Conservation (phyloP, 2,888 invertebrate species). For the Drosophila anceps region DNA sequence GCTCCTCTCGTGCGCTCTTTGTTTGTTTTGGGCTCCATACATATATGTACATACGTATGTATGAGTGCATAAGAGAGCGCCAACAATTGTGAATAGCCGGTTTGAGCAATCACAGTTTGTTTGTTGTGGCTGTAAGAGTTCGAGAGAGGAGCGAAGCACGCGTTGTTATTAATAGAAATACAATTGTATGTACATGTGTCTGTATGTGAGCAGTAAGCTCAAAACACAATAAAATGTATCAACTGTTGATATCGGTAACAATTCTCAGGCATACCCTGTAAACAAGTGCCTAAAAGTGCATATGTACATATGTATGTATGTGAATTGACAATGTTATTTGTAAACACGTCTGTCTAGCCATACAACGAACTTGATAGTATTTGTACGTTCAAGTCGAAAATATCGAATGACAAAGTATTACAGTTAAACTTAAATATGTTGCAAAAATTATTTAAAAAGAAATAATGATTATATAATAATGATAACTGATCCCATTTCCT, state of each 20-base stretch:
- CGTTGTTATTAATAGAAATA: constrained; percentile 45
- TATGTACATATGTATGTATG: not conserved
- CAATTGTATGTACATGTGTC: constrained; percentile 1
- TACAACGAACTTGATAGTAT: not conserved
- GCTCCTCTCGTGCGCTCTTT: constrained; percentile 28
- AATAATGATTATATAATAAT: too few relatives aligned
- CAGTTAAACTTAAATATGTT: too few relatives aligned
- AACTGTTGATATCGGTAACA: constrained; percentile 46
- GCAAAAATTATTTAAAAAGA: not conserved
- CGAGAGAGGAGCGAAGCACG: constrained; percentile 34
- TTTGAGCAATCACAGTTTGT: constrained; percentile 43
- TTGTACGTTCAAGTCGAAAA: not conserved
- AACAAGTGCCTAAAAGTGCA: constrained; percentile 1
- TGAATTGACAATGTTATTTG: not conserved
- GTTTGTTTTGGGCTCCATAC: constrained; percentile 9
- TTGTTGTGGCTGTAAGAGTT: constrained; percentile 23
- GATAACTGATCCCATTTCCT: too few relatives aligned
- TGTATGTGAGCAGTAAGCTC: constrained; percentile 28
- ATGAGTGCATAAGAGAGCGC: constrained; percentile 33
- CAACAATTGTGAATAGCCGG: constrained; percentile 52
- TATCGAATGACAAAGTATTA: not conserved
- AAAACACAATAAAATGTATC: constrained; percentile 33
- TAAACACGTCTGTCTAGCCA: not conserved
- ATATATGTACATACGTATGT: constrained; percentile 18
- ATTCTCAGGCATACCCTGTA: constrained; percentile 32